A percentile compares a stretch with the other conserved stretches of the same genome.
These are phyloP conservation scores for Lithosia quadra DNA, from an alignment of 2,888 invertebrate genomes.

Conservation along the genomic window DNA sequence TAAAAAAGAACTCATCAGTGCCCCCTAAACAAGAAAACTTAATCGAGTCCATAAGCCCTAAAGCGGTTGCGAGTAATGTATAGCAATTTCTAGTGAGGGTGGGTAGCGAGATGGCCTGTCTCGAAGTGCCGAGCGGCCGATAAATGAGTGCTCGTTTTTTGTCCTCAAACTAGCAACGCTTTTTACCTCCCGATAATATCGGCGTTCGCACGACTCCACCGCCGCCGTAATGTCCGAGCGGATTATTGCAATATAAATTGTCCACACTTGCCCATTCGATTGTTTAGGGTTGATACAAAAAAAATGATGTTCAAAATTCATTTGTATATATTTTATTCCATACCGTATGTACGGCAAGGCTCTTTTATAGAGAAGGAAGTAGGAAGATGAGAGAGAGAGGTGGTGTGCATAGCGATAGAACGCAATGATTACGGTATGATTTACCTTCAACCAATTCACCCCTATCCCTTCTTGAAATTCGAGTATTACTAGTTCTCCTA, in stretches of 20 bases:
- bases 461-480: background rate
- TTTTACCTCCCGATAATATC: constrained; percentile 84
- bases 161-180: constrained; percentile 79
- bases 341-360: background rate
- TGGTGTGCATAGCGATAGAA: background rate
- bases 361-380: too few relatives aligned
- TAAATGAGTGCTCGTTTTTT: constrained; percentile 86
- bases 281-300: constrained; percentile 74
- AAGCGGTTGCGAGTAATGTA: constrained; percentile 53
- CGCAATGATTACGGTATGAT: too few relatives aligned
- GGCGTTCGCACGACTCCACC: constrained; percentile 63
- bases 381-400: too few relatives aligned
- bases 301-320: background rate
- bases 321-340: background rate
- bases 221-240: constrained; percentile 78
- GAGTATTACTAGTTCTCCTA: background rate
- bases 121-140: constrained; percentile 75
- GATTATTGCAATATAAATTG: constrained; percentile 87
- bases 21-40: constrained; percentile 42
- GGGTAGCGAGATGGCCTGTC: constrained; percentile 67
- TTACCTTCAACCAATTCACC: too few relatives aligned
- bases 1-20: constrained; percentile 45
- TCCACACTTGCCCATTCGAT: constrained; percentile 82
- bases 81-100: constrained; percentile 47
- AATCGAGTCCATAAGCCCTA: constrained; percentile 47